phyloP scores from a whole-genome alignment of 1,140 invertebrate genomes.

The Spodoptera frugiperda region DNA sequence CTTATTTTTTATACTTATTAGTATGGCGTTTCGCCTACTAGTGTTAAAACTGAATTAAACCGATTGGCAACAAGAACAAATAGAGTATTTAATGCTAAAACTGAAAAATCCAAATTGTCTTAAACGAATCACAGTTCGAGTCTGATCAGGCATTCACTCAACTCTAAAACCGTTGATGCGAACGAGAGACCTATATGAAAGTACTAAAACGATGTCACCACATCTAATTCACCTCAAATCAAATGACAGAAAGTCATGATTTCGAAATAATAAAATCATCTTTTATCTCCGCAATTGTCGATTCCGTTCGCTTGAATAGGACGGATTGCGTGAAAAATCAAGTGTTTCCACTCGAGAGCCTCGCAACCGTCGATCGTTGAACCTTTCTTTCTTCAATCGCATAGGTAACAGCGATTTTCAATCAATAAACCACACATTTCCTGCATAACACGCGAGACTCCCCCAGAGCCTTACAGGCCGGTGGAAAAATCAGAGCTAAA shows the following conservation, averaged over 20 bases:
- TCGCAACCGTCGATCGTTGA: slow-evolving; percentile 9
- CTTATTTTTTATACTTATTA: too few relatives aligned
- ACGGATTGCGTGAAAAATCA: slow-evolving; percentile 32
- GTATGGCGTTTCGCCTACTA: too few relatives aligned
- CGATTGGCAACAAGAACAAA: too few relatives aligned
- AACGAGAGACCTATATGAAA: too few relatives aligned
- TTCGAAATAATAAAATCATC: slow-evolving; percentile 24
- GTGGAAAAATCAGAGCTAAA: slow-evolving; percentile 28
- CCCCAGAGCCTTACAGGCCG: slow-evolving; percentile 3
- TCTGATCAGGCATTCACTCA: too few relatives aligned
- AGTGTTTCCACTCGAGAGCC: slow-evolving; percentile 39
- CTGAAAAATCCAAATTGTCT: too few relatives aligned
- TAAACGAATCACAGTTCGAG: too few relatives aligned
- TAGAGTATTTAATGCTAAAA: too few relatives aligned
- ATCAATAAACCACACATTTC: slow-evolving; percentile 50
- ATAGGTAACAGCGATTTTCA: slow-evolving; percentile 46
- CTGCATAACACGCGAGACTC: slow-evolving; percentile 34
- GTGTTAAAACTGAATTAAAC: too few relatives aligned
- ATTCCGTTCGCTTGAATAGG: slow-evolving; percentile 22
- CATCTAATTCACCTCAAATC: too few relatives aligned
- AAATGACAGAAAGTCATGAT: not conserved
- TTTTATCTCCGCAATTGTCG: slow-evolving; percentile 17
- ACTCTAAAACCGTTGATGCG: too few relatives aligned
- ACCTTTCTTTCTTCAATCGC: slow-evolving; percentile 40
- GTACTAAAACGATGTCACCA: too few relatives aligned